Evolutionary conservation across 1,140 invertebrate genomes (phyloP).

Genomic region (Andricus grossulariae): DNA sequence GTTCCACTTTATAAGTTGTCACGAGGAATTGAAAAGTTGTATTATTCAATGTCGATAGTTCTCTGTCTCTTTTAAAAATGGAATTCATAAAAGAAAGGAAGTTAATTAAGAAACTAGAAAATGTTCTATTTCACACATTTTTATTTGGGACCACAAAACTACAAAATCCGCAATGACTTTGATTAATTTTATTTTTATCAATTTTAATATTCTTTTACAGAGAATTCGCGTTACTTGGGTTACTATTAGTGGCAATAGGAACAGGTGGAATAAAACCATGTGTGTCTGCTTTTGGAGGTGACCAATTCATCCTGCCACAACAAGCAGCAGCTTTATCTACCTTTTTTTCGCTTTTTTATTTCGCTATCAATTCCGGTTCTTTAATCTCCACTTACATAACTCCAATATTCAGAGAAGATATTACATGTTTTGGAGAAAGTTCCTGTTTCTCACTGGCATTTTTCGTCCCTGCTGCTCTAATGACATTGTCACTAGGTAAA

Average conservation of each 20-base stretch:
- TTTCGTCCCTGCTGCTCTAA: conserved; percentile 91
- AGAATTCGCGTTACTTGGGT: conserved; percentile 84
- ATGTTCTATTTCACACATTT: no score
- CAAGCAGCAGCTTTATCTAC: conserved; percentile 85
- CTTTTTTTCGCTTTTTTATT: conserved; percentile 97
- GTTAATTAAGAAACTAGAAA: no score
- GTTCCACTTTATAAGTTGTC: not conserved
- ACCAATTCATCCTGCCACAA: conserved; percentile 92
- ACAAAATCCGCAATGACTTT: no score
- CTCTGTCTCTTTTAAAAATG: no score
- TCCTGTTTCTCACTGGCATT: conserved; percentile 95
- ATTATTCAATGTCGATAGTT: not conserved
- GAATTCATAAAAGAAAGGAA: no score
- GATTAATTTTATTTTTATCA: no score
- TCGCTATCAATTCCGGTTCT: conserved; percentile 94
- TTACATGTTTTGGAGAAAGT: conserved; percentile 87
- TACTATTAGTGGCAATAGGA: conserved; percentile 90
- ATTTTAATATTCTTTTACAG: conserved; percentile 72
- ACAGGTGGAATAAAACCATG: conserved; percentile 99
- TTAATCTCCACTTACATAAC: conserved; percentile 93
- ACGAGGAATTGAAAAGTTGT: not conserved
- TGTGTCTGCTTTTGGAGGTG: conserved; percentile 97
- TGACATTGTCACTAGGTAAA: conserved; percentile 88
- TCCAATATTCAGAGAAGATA: conserved; percentile 88
- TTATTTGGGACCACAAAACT: no score